Conservation (phyloP, 2,113 vertebrate genomes). For the Hippocampus comes region DNA sequence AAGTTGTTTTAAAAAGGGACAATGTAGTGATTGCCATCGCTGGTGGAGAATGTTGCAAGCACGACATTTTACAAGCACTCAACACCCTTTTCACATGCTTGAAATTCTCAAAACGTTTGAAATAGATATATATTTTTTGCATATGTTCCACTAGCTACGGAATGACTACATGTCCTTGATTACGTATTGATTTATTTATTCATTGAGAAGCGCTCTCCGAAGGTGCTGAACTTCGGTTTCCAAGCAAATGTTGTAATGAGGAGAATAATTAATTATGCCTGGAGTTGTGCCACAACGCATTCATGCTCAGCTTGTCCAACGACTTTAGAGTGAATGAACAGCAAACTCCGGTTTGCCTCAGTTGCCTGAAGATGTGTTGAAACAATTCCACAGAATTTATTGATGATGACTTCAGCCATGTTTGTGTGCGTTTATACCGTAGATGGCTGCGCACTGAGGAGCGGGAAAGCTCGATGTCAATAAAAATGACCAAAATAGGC, state of each 20-base stretch:
- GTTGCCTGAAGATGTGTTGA: background rate
- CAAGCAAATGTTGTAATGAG: background rate
- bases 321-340: background rate
- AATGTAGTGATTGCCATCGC: too few relatives aligned
- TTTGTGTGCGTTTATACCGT: background rate
- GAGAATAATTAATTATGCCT: too few relatives aligned
- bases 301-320: background rate
- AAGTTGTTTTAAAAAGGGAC: background rate
- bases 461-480: background rate
- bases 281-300: background rate
- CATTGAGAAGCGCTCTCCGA: too few relatives aligned
- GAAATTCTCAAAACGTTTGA: too few relatives aligned
- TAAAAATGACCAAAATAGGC: background rate
- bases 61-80: too few relatives aligned
- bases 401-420: background rate
- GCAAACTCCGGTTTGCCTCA: background rate
- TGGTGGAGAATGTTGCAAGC: background rate
- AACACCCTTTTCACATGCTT: too few relatives aligned
- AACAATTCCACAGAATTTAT: background rate
- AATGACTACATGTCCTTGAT: too few relatives aligned
- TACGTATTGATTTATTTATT: too few relatives aligned
- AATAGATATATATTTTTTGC: too few relatives aligned
- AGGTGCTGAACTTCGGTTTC: background rate
- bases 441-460: conserved; percentile 20
- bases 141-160: too few relatives aligned